Evolutionary conservation across 2,888 invertebrate genomes (phyloP), one percentile per base, ranked within the genome.

Genomic region (Plebejus anna): DNA sequence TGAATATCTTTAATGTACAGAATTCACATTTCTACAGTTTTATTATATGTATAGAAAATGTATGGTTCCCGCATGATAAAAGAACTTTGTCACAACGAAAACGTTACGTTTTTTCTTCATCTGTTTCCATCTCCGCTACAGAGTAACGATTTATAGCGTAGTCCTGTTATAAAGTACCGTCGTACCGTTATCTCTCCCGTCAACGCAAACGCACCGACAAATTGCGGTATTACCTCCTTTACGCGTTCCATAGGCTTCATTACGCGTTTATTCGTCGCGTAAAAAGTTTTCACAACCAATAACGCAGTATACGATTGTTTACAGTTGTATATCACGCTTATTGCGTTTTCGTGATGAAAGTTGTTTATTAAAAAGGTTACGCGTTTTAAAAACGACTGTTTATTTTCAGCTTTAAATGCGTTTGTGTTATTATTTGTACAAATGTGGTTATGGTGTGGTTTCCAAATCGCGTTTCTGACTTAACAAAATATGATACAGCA

Each of bases 261-360:
- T 55, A 73, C 73, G 32, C 51, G 55, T 73, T 73, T 73, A 73
- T 73, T 73, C 16, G 47, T 72, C 13, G 13, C 72, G 72, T 72
- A 72, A 72, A 72, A 72, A 72, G 22, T 72, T 72, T 47, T 66
- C 66, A 61, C 28, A 32, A 16, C 66, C 66, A 66, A 66, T 66
- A 66, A 66, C 32, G 66, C 32, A 28, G 28, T 61, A 28, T 66
- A 66, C 13, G 61, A 66, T 36, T 66, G 66, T 36, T 66, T 9
- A 32, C 66, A 66, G 13, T 16, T 66, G 66, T 66, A 36, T 66
- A 36, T 66, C 66, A 16, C 32, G 66, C 66, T 66, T 66, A 66
- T 28, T 32, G 7, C 61, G 61, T 28, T 59, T 59, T 61, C 28
- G 66, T 66, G 66, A 66, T 66, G 61, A 61, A 61, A 61, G 28